phyloP scores from a whole-genome alignment of 2,888 invertebrate species.

The Archips xylosteana region DNA sequence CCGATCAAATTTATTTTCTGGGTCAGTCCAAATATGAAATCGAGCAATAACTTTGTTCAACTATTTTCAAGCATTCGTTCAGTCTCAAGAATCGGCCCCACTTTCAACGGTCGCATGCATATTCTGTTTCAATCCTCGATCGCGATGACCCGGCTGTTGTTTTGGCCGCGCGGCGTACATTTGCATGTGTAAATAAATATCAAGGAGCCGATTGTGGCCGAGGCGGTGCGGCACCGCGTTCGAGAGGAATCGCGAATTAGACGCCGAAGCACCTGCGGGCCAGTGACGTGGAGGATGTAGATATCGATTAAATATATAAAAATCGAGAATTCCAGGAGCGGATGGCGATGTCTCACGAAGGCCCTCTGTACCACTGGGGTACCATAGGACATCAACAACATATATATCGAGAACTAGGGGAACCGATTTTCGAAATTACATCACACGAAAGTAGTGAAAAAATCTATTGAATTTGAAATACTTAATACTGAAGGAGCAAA shows the following conservation, averaged over 20 bases:
- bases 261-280: conserved; percentile 48
- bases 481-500: too few relatives aligned
- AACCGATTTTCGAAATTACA: too few relatives aligned
- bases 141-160: conserved; percentile 46
- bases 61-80: background rate
- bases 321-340: too few relatives aligned
- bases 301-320: conserved; percentile 19
- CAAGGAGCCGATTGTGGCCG: conserved; percentile 54
- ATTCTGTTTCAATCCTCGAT: conserved; percentile 37
- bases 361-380: too few relatives aligned
- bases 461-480: too few relatives aligned
- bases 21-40: too few relatives aligned
- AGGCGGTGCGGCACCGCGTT: conserved; percentile 49
- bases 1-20: too few relatives aligned
- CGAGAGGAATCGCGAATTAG: conserved; percentile 59
- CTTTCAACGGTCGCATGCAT: conserved; percentile 23
- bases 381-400: too few relatives aligned
- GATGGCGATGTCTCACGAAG: too few relatives aligned
- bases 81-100: background rate
- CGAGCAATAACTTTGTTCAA: too few relatives aligned
- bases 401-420: too few relatives aligned
- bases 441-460: too few relatives aligned
- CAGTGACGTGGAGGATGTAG: conserved; percentile 36
- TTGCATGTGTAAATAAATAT: conserved; percentile 80
- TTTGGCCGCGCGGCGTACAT: conserved; percentile 54